Evolutionary conservation across 53 echinoderm and acorn worm species (phyloP), one percentile per base, ranked within the genome.

Genomic region (Luidia sarsii): DNA sequence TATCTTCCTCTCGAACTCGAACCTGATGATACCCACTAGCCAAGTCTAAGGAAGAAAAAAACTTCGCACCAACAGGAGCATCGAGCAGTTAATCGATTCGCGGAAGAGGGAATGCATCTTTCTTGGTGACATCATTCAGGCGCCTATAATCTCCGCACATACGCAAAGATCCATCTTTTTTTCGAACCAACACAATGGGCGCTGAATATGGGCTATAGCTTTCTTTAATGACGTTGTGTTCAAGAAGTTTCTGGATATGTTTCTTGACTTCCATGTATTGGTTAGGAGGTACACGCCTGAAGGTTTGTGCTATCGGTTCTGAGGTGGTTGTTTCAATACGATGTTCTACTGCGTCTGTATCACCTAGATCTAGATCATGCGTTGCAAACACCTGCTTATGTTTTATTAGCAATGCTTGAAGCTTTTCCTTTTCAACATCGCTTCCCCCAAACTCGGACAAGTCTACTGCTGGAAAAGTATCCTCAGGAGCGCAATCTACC

Each of bases 51-150:
- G n/a, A n/a, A n/a, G n/a, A n/a, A n/a, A n/a, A n/a, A n/a, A n/a
- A n/a, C n/a, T n/a, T n/a, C n/a, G n/a, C n/a, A n/a, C n/a, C n/a
- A n/a, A n/a, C n/a, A n/a, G n/a, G n/a, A n/a, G n/a, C n/a, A n/a
- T n/a, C n/a, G n/a, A n/a, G n/a, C n/a, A n/a, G n/a, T n/a, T n/a
- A n/a, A n/a, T n/a, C n/a, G n/a, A 33, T 64, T 16, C 64, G 16
- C 1, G 64, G 64, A 21, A 64, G 39, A 16, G 38, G 64, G n/a
- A 64, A 64, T 3, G 64, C 38, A 64, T 64, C 64, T 64, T 37
- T 37, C n/a, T 33, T 64, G 14, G 64, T 64, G 2, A 19, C 38
- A 1, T 16, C n/a, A 37, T 64, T 64, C 14, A 64, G 7, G 1
- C 35, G n/a, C 1, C 37, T 36, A 15, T 64, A 64, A 36, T 64